Conservation (phyloP, 2,888 invertebrate genomes). For the Hofmannophila pseudospretella region DNA sequence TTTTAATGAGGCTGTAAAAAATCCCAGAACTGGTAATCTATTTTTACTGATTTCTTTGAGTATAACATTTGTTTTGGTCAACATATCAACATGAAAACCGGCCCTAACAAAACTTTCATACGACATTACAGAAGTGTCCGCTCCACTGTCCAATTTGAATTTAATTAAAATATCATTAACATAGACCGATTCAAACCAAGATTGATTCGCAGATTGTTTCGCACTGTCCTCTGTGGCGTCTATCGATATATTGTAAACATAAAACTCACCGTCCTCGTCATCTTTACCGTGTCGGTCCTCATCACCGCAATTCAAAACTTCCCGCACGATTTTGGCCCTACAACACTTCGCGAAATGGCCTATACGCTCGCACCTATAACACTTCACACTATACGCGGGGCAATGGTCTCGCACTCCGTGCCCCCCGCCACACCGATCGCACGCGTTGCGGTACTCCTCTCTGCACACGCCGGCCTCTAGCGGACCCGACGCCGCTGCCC, state of each 20-base stretch:
- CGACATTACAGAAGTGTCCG: slow-evolving; percentile 5
- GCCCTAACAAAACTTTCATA: not conserved
- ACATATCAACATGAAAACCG: not conserved
- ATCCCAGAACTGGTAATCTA: slow-evolving; percentile 4
- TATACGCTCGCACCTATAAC: not conserved
- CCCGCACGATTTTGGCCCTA: slow-evolving; percentile 2
- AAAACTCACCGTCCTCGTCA: slow-evolving; percentile 2
- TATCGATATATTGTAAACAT: slow-evolving; percentile 4
- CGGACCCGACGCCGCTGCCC: not conserved
- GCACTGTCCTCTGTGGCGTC: slow-evolving; percentile 1
- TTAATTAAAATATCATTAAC: slow-evolving; percentile 1
- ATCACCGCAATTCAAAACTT: slow-evolving; percentile 4
- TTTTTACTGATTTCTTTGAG: slow-evolving; percentile 6
- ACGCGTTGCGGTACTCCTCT: no score
- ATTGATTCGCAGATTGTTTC: no score
- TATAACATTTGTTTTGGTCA: not conserved
- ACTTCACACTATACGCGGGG: slow-evolving; percentile 2
- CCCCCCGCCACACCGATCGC: not conserved
- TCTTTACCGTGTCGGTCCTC: not conserved
- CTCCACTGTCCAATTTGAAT: slow-evolving; percentile 6
- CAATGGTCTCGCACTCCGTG: not conserved
- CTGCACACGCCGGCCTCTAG: no score
- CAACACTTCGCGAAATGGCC: slow-evolving; percentile 5
- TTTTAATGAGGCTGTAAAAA: slow-evolving; percentile 2
- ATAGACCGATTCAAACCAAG: slow-evolving; percentile 3